Base-by-base conservation (phyloP, 2,113 vertebrate species). In the Oncorhynchus tshawytscha region DNA sequence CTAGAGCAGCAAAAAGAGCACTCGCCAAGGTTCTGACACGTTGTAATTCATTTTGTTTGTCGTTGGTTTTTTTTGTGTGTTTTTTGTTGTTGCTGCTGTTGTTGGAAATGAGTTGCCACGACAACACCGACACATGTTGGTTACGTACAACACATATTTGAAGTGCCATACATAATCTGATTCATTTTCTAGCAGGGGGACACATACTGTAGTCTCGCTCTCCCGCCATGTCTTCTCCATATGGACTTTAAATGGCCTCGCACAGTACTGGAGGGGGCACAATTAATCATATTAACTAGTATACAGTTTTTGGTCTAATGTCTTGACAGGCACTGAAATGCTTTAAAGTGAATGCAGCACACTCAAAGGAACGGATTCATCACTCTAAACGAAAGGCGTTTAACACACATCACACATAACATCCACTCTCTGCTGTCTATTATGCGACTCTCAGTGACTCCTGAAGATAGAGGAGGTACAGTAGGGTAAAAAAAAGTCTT, bases 231-330 rank as follows among this genome's bases (percentile, higher is more conserved):
- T 78, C 60, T 67, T 87, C 78, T 82, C 88, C 86, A 82, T 81
- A 80, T 87, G 85, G 87, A 77, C 78, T 80, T 90, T 88, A 88
- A 88, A 90, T 83, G 71, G 79, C 78, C 82, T 74, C 54, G 74
- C 62, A 66, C 70, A 81, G 72, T 86, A 83, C 80, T 78, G 79
- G 69, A 3, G 74, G 79, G 76, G 71, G 81, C 76, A 85, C 78
- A 71, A 89, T 90, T 89, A 80, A 88, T 91, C 85, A 90, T 82
- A 79, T 81, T 83, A 86, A 84, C 81, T 78, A 45, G 39, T 11
- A 86, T 74, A 65, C 80, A 87, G 84, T 85, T 87, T 88, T 73
- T 78, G 59, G 75, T 82, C 80, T 80, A 83, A 85, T 67, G 77
- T 75, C 24, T 74, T 77, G 75, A 80, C 84, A 87, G 82, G 79